Percentiles rank a stretch among this genome's conserved stretches.
phyloP scores from a whole-genome alignment of 2,888 invertebrate genomes.

The Gastracanthus pulcherrimus region DNA sequence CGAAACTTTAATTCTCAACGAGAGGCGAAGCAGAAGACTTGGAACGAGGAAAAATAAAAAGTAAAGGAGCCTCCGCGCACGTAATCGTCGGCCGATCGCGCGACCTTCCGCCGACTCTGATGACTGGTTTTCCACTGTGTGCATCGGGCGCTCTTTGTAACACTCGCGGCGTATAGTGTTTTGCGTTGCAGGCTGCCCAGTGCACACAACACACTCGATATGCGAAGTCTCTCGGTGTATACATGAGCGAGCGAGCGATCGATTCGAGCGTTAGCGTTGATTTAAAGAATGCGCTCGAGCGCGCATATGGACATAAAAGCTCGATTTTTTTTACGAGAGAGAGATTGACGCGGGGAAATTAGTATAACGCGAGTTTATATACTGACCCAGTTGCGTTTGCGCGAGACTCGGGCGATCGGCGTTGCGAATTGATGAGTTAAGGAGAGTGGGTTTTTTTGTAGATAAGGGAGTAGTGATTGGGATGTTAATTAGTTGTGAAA shows the following conservation, averaged over 20 bases:
- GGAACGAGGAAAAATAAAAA: constrained; percentile 4
- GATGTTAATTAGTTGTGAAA: no score
- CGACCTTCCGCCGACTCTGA: constrained; percentile 36
- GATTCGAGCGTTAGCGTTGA: not conserved
- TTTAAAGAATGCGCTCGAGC: not conserved
- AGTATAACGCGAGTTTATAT: not conserved
- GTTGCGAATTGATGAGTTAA: no score
- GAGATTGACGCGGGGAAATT: not conserved
- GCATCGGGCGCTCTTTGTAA: constrained; percentile 19
- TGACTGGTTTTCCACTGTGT: constrained; percentile 24
- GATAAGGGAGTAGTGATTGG: no score
- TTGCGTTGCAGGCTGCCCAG: no score
- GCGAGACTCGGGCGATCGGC: not conserved
- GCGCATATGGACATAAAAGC: no score
- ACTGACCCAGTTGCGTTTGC: constrained; percentile 3
- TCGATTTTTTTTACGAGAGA: not conserved
- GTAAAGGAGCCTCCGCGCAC: no score
- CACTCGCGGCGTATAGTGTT: not conserved
- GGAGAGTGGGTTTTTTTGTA: no score
- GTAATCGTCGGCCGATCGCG: constrained; percentile 2
- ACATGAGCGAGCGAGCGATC: no score
- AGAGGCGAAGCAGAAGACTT: not conserved
- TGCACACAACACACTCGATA: no score
- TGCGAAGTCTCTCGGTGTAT: not conserved
- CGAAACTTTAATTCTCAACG: constrained; percentile 8